Percentiles rank a stretch among this genome's conserved stretches.
Conservation (phyloP, 2,113 vertebrate genomes). For the Circaetus gallicus region DNA sequence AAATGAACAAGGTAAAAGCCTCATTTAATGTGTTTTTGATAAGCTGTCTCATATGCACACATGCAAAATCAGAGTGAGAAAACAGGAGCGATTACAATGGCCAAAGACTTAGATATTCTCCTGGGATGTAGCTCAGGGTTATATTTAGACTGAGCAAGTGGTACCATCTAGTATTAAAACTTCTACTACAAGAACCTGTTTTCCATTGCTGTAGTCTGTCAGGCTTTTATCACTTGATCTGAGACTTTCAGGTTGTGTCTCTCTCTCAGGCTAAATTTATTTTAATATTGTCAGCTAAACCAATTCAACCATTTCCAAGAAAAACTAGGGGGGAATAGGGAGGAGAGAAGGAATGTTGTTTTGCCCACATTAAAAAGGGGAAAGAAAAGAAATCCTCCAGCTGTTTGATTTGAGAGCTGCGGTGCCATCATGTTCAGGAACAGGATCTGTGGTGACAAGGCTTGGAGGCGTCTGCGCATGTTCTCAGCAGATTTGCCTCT, state of each 20-base stretch:
- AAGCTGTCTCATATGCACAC: not conserved
- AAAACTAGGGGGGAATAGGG: not conserved
- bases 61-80: conserved; percentile 21
- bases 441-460: not conserved
- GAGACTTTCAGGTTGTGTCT: conserved; percentile 50
- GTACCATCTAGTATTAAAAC: conserved; percentile 26
- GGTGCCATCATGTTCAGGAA: not conserved
- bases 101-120: not conserved
- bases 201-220: conserved; percentile 14
- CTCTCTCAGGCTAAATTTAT: conserved; percentile 29
- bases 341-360: conserved; percentile 28
- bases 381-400: conserved; percentile 8
- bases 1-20: not conserved
- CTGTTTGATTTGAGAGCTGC: not conserved
- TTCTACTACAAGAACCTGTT: conserved; percentile 21
- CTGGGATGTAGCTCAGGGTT: conserved; percentile 35
- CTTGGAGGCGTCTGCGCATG: accelerated
- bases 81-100: conserved; percentile 9
- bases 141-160: conserved; percentile 27
- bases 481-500: not conserved
- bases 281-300: conserved; percentile 36
- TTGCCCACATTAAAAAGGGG: conserved; percentile 1
- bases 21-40: not conserved
- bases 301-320: conserved; percentile 45
- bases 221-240: conserved; percentile 56